These are phyloP conservation scores for Miltochrista miniata DNA, from an alignment of 2,888 invertebrate genomes.

Conservation along the genomic window DNA sequence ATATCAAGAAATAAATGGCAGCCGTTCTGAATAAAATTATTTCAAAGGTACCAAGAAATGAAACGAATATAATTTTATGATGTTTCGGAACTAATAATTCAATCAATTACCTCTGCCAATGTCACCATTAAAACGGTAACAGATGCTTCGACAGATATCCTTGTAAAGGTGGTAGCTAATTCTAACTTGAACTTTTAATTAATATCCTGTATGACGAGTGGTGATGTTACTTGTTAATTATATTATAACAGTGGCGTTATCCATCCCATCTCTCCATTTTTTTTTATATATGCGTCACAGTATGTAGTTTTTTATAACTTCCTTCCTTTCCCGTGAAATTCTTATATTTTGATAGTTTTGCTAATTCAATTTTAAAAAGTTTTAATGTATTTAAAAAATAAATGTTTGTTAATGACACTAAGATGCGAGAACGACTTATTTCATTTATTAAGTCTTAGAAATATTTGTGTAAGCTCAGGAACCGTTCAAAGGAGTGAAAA, in stretches of 20 bases:
- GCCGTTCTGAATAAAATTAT: no score
- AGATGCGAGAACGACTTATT: no score
- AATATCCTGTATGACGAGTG: conserved; percentile 20
- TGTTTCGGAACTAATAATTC: conserved; percentile 3
- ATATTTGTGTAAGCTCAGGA: no score
- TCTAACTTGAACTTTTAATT: conserved; percentile 30
- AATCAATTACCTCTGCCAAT: neutral
- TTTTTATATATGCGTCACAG: conserved; percentile 33
- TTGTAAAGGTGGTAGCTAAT: conserved; percentile 22
- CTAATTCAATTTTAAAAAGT: neutral
- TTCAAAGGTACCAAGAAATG: no score
- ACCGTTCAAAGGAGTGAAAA: no score
- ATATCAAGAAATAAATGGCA: no score
- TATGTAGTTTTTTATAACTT: conserved; percentile 9
- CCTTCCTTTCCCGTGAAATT: neutral
- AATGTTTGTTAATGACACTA: no score
- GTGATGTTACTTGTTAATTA: conserved; percentile 36
- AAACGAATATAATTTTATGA: no score
- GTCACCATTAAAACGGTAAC: conserved; percentile 8
- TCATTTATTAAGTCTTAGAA: no score
- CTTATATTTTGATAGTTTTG: neutral
- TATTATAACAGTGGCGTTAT: conserved; percentile 30
- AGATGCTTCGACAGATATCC: conserved; percentile 23
- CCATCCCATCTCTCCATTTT: conserved; percentile 23
- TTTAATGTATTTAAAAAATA: neutral